These are phyloP conservation scores for Dryobota labecula DNA, from an alignment of 2,888 invertebrate species.

Conservation along the genomic window DNA sequence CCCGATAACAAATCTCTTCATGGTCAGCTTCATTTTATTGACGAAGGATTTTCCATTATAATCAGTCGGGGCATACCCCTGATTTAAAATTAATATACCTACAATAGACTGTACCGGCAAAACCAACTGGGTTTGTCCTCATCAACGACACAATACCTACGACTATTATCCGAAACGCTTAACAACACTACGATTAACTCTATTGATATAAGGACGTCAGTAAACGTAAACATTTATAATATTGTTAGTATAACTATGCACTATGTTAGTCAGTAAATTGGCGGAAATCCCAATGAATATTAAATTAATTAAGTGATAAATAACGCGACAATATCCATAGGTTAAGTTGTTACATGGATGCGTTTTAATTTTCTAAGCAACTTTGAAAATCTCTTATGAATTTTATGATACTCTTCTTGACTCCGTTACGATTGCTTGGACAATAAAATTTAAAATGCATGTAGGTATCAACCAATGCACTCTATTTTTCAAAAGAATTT, in stretches of 20 bases:
- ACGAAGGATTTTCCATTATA: conserved; percentile 31
- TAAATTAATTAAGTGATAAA: conserved; percentile 82
- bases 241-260: conserved; percentile 69
- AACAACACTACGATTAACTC: conserved; percentile 55
- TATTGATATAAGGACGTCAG: conserved; percentile 61
- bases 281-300: conserved; percentile 53
- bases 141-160: conserved; percentile 54
- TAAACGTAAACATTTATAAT: conserved; percentile 61
- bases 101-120: conserved; percentile 17
- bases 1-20: conserved; percentile 7
- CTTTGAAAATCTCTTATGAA: conserved; percentile 58
- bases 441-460: conserved; percentile 56
- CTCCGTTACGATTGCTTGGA: conserved; percentile 55
- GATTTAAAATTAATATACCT: neutral
- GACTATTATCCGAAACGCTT: conserved; percentile 50
- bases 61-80: conserved; percentile 6
- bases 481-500: conserved; percentile 62
- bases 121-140: conserved; percentile 36
- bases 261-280: conserved; percentile 54
- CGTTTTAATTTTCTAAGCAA: conserved; percentile 65
- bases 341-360: conserved; percentile 78
- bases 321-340: conserved; percentile 88
- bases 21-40: conserved; percentile 6
- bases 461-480: conserved; percentile 40
- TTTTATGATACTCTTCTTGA: conserved; percentile 35